These are phyloP conservation scores for Nomada fucata DNA, from an alignment of 2,888 invertebrate genomes.

Conservation along the genomic window DNA sequence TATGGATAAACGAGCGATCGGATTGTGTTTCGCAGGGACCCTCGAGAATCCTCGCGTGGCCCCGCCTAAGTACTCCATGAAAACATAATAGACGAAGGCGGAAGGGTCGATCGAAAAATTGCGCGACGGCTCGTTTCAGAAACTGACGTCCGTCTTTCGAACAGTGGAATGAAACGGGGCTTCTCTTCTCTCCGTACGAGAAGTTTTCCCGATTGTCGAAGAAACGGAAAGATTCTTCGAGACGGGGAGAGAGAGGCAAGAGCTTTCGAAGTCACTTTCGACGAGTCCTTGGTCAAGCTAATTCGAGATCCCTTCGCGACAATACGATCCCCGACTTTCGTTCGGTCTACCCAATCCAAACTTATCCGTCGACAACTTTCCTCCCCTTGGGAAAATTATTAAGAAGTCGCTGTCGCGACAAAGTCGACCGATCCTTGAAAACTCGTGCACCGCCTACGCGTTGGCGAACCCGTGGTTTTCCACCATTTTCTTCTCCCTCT, in stretches of 20 bases:
- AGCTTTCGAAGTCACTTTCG: constrained; percentile 17
- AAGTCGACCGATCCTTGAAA: constrained; percentile 32
- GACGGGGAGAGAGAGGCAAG: background rate
- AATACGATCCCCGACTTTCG: background rate
- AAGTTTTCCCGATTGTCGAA: constrained; percentile 17
- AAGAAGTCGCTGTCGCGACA: constrained; percentile 50
- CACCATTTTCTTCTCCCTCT: too few species aligned
- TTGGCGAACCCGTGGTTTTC: too few species aligned
- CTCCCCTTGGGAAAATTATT: constrained; percentile 58
- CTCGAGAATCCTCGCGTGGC: too few species aligned
- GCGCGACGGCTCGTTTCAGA: background rate
- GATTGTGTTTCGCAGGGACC: too few species aligned
- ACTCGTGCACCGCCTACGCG: too few species aligned
- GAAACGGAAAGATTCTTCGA: constrained; percentile 16
- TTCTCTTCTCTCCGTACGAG: background rate
- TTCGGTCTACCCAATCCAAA: background rate
- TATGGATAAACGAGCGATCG: too few species aligned
- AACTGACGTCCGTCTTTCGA: background rate
- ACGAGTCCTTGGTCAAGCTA: constrained; percentile 51
- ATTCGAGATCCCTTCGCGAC: constrained; percentile 56
- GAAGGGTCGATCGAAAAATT: too few species aligned
- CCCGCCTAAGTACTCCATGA: too few species aligned
- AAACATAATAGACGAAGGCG: too few species aligned
- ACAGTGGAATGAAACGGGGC: background rate
- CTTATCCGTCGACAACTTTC: constrained; percentile 39